Evolutionary conservation across 2,113 vertebrate species (phyloP).

Genomic region (Ammospiza nelsoni): DNA sequence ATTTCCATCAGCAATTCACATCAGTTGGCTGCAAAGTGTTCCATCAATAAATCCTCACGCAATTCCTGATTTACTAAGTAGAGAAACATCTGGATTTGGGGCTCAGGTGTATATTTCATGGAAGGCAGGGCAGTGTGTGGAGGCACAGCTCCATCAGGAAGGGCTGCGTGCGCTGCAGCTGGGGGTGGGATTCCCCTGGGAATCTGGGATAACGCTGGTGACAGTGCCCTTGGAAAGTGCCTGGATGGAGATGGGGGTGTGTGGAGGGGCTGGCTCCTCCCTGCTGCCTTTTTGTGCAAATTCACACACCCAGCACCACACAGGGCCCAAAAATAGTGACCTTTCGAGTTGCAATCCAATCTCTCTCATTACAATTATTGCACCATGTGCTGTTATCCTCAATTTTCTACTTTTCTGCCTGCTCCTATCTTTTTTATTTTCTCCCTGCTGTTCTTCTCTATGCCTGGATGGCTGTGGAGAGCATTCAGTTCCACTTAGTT

Average conservation of each 20-base stretch:
- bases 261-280: neutral
- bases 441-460: neutral
- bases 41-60: neutral
- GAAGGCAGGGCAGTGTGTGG: neutral
- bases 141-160: neutral
- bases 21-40: neutral
- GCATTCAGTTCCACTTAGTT: constrained; percentile 37
- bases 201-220: neutral
- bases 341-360: neutral
- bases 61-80: neutral
- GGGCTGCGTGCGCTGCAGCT: rapidly evolving
- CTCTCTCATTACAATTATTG: neutral
- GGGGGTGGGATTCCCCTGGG: neutral
- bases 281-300: neutral
- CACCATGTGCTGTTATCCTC: neutral
- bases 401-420: constrained; percentile 22
- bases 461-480: neutral
- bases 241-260: neutral
- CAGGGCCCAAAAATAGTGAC: neutral
- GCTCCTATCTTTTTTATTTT: neutral
- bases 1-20: neutral
- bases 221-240: neutral
- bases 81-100: neutral
- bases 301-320: neutral
- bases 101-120: rapidly evolving